phyloP scores from a whole-genome alignment of 2,797 vertebrate species.

The Buceros bicornis region DNA sequence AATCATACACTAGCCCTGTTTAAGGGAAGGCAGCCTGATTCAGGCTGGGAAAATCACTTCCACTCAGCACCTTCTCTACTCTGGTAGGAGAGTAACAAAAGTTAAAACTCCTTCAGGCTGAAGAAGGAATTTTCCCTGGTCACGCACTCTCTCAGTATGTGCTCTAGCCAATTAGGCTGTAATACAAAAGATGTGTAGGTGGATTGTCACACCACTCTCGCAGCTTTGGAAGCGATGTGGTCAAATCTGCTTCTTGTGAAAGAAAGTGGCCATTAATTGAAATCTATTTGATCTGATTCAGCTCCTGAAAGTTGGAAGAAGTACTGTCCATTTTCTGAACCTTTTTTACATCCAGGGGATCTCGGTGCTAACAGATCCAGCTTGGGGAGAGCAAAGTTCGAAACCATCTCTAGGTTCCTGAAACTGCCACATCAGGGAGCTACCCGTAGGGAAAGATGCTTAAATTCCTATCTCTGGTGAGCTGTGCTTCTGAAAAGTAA shows the following conservation, averaged over 20 bases:
- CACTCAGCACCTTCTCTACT: not conserved
- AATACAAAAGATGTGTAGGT: not conserved
- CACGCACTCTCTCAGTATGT: not conserved
- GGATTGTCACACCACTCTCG: not conserved
- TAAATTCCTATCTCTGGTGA: not conserved
- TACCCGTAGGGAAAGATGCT: not conserved
- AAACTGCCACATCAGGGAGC: not conserved
- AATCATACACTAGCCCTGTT: not conserved
- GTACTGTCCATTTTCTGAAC: not conserved
- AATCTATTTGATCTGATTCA: conserved; percentile 11
- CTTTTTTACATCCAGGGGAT: not conserved
- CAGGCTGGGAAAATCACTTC: not conserved
- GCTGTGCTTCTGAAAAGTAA: not conserved
- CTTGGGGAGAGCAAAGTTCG: not conserved
- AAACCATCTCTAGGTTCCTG: not conserved
- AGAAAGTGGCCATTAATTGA: not conserved
- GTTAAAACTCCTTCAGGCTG: not conserved
- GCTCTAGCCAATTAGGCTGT: not conserved
- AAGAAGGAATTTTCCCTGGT: not conserved
- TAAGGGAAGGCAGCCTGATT: not conserved
- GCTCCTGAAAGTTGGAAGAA: not conserved
- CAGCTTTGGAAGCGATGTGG: not conserved
- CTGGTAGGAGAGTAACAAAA: not conserved
- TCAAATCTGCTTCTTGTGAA: not conserved
- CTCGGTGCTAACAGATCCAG: not conserved